phyloP scores from a whole-genome alignment of 2,113 vertebrate genomes.

The Psettodes erumei region DNA sequence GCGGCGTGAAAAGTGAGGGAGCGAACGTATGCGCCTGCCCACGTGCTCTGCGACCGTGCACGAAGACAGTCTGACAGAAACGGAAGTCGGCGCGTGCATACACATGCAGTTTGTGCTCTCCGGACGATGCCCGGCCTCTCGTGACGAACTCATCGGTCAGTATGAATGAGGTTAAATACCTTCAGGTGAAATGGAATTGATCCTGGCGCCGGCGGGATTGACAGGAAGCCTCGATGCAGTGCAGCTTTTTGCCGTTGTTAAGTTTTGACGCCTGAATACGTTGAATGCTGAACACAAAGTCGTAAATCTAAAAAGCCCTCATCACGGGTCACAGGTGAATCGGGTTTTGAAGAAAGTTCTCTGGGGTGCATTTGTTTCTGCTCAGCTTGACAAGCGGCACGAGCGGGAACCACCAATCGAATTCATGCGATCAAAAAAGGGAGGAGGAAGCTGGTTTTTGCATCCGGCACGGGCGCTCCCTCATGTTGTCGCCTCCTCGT shows the following conservation, averaged over 20 bases:
- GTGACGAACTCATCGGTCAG: neutral
- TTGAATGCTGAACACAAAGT: too few relatives aligned
- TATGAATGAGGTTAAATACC: neutral
- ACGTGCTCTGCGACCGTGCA: neutral
- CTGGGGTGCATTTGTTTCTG: too few relatives aligned
- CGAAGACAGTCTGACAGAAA: neutral
- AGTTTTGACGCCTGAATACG: neutral
- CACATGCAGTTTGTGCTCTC: neutral
- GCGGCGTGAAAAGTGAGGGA: slow-evolving; percentile 39
- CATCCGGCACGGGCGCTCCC: too few relatives aligned
- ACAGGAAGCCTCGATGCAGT: neutral
- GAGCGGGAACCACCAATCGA: too few relatives aligned
- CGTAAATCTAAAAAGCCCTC: too few relatives aligned
- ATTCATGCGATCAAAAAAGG: too few relatives aligned
- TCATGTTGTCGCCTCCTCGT: neutral
- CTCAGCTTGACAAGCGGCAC: too few relatives aligned
- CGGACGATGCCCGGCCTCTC: neutral
- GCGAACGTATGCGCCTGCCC: neutral
- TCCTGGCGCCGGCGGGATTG: neutral
- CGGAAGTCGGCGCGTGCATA: neutral
- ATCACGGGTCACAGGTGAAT: too few relatives aligned
- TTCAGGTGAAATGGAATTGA: too few relatives aligned
- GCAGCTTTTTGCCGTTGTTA: neutral
- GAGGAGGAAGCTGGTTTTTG: too few relatives aligned
- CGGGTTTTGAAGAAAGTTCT: too few relatives aligned